Evolutionary conservation across 2,113 vertebrate genomes (phyloP).

Genomic region (Sylvilagus bachmani): DNA sequence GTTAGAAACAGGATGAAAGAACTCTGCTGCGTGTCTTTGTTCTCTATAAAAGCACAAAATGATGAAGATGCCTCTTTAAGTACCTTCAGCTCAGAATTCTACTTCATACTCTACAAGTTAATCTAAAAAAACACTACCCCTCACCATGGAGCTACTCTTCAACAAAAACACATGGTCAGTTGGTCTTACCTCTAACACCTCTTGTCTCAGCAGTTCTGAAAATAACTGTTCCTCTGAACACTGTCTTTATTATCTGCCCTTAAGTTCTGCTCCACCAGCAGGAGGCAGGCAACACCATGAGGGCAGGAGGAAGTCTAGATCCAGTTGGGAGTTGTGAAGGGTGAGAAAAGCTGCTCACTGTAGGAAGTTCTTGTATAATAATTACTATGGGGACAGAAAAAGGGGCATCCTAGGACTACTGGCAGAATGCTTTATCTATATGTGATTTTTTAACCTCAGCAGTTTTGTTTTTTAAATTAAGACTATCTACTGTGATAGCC

Average conservation of each 20-base stretch:
- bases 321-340: not conserved
- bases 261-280: not conserved
- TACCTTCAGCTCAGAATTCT: not conserved
- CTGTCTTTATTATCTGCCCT: not conserved
- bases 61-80: not conserved
- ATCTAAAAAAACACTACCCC: not conserved
- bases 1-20: not conserved
- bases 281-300: not conserved
- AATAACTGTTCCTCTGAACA: not conserved
- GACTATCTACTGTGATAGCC: not conserved
- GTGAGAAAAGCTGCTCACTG: not conserved
- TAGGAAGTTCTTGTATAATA: not conserved
- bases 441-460: not conserved
- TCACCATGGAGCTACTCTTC: not conserved
- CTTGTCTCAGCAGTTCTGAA: not conserved
- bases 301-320: not conserved
- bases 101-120: not conserved
- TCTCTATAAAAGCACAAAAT: not conserved
- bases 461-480: not conserved
- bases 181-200: not conserved
- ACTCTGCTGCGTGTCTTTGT: not conserved
- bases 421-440: not conserved
- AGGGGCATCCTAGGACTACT: not conserved
- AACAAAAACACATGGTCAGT: not conserved
- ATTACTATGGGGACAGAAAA: not conserved